Base-by-base conservation (phyloP, 2,797 vertebrate species). In the Pseudomugil gertrudae region DNA sequence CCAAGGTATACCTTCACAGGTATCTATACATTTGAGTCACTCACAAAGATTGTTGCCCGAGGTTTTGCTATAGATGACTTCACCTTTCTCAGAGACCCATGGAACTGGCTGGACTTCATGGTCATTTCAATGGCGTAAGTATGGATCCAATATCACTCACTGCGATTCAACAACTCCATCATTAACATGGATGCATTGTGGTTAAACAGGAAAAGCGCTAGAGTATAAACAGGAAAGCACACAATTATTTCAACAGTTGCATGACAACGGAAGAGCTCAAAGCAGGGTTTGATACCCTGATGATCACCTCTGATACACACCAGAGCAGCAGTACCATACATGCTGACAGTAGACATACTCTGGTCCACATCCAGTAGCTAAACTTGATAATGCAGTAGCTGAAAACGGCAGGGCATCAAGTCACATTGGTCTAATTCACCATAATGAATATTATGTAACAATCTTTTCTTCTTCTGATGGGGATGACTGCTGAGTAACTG, bases 101-200 rank as follows among this genome's bases (percentile, higher is more conserved):
- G 98, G 98, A 99, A 99, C 95, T 99, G 98, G 98, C 90, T 99
- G 86, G 98, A 99, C 83, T 99, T 99, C 93, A 98, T 98, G 73
- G 98, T 99, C 74, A 99, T 99, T 90, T 98, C 96, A 84, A 99
- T 99, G 98, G 98, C 98, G 97, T 99, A 94, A 98, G 97, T 98
- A 76, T 76, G 0, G 43, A 30, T n/a, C 63, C 43, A 63, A 38
- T 32, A 13, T 29, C 9, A 13, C 50, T 29, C 30, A 29, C 4
- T 29, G 50, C 14, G 24, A 24, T 3, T 23, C 8, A 27, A 26
- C 23, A 21, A 15, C 7, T 17, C 1, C 5, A 43, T 26, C 2
- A 17, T 4, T 5, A 47, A 21, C 17, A 35, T 24, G 11, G 10
- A 63, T 15, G 3, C 11, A 43, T 5, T 36, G 5, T 21, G 23